Evolutionary conservation across 2,113 vertebrate species (phyloP), one percentile per base, ranked within the genome.

Genomic region (Mustelus asterias): DNA sequence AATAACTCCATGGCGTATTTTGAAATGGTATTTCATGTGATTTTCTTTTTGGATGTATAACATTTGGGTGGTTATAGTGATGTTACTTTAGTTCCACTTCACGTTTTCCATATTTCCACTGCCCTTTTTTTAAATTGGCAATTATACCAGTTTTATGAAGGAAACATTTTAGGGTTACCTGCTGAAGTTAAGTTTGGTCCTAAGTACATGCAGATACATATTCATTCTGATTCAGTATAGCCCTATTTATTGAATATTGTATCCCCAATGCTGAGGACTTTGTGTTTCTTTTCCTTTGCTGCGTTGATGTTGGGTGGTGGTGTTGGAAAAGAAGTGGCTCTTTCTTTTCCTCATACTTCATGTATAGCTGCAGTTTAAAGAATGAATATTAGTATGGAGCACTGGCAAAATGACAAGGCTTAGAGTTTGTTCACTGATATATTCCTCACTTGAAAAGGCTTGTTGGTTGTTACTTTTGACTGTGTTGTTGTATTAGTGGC

Each of bases 91-190:
- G 37, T 44, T 70, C 41, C 44, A 2, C 41, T 29, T 95, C 94
- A 95, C 29, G 4, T 18, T 76, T 72, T 95, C 94, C 41, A 20
- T 72, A 76, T 48, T 76, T 95, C 16, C 69, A 48, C 93, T 89
- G 86, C 26, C 24, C 24, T 90, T 60, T 48, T 72, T 94, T 67
- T 41, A 4, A 70, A 95, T 48, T 95, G 63, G 69, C 14, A 72
- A 95, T 95, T 72, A 95, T 44, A 76, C 69, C 94, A 95, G 3
- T 76, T 70, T 70, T 70, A 94, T 70, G 93, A 94, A 94, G 65
- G 37, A 70, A 94, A 70, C 11, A 94, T 41, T 69, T 94, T 69
- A 90, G 26, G 69, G 20, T 8, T 37, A 67, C 41, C 63, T 70
- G 14, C 67, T 95, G 5, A 69, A 33, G 54, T 90, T n/a, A 90